Evolutionary conservation across 2,797 vertebrate species (phyloP).

Genomic region (Anas bahamensis): DNA sequence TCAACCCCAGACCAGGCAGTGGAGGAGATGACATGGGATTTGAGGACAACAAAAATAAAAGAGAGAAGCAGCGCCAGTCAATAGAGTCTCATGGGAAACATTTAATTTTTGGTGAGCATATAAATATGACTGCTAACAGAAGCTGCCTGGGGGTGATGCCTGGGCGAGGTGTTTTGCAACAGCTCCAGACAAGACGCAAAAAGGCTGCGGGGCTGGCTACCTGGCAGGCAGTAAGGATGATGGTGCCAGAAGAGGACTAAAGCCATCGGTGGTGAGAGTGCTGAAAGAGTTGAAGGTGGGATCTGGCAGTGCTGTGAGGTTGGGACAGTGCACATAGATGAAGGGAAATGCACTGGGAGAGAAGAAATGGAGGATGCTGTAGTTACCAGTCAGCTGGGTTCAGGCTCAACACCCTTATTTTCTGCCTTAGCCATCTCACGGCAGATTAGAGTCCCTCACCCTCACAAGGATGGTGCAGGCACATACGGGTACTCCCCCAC

Average conservation of each 20-base stretch:
- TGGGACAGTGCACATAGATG: not conserved
- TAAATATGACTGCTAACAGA: not conserved
- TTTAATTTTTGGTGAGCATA: not conserved
- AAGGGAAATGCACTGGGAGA: not conserved
- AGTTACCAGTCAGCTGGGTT: not conserved
- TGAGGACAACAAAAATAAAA: not conserved
- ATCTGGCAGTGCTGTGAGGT: not conserved
- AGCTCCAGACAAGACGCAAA: not conserved
- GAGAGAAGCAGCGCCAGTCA: not conserved
- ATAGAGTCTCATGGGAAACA: not conserved
- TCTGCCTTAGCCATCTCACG: not conserved
- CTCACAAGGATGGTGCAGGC: not conserved
- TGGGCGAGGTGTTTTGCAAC: not conserved
- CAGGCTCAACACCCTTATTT: not conserved
- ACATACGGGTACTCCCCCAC: not conserved
- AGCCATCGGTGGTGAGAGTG: not conserved
- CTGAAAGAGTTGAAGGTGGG: not conserved
- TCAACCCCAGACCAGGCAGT: not conserved
- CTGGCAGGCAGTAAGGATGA: not conserved
- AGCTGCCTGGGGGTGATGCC: not conserved
- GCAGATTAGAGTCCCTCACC: fast-evolving
- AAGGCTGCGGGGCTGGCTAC: fast-evolving
- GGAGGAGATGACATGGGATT: not conserved
- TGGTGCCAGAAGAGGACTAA: not conserved
- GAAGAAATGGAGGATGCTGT: fast-evolving